Conservation (phyloP, 2,113 vertebrate species). For the Pheucticus melanocephalus region DNA sequence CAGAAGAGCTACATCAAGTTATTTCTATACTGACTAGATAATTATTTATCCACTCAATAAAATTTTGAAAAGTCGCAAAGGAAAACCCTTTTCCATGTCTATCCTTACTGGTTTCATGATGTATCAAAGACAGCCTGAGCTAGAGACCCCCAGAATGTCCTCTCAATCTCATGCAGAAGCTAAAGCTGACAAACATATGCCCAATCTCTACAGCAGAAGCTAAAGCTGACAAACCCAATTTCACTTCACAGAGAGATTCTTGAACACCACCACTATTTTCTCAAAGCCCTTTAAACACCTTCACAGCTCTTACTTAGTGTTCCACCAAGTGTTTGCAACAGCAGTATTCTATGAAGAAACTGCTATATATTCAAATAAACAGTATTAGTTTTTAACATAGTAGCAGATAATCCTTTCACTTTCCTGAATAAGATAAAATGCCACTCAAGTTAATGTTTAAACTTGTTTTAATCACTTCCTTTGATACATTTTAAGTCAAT, state of each 20-base stretch:
- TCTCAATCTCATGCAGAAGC: not conserved
- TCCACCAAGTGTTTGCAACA: not conserved
- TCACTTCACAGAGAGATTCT: not conserved
- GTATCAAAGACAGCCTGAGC: not conserved
- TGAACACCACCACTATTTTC: not conserved
- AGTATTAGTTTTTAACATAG: constrained; percentile 13
- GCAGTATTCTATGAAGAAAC: not conserved
- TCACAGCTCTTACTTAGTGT: not conserved
- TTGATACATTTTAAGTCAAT: constrained; percentile 72
- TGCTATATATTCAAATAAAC: not conserved
- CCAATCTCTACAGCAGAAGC: not conserved
- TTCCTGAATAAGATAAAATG: constrained; percentile 43
- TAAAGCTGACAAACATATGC: not conserved
- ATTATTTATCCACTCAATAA: not conserved
- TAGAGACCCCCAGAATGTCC: not conserved
- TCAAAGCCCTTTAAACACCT: not conserved
- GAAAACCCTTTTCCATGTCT: not conserved
- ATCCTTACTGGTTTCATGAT: not conserved
- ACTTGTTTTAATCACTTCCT: constrained; percentile 78
- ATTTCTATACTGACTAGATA: not conserved
- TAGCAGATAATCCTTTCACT: constrained; percentile 53
- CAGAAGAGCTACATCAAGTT: not conserved
- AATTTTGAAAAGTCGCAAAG: not conserved
- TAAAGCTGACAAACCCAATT: not conserved
- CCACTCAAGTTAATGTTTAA: constrained; percentile 82